Evolutionary conservation across 2,113 vertebrate species (phyloP).

Genomic region (Indicator indicator): DNA sequence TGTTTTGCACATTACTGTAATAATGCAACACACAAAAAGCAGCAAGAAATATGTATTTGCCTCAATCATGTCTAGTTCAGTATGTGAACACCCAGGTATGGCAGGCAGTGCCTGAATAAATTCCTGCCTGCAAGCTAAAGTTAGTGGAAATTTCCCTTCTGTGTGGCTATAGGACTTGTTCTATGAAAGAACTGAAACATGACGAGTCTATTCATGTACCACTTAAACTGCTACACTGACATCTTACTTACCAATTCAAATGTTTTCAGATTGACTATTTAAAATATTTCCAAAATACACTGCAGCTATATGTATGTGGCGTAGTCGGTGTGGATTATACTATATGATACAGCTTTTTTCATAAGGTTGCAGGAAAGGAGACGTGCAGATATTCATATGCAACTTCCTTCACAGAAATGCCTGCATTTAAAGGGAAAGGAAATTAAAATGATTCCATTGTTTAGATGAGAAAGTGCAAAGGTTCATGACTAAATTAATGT

Average conservation of each 20-base stretch:
- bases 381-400: constrained; percentile 36
- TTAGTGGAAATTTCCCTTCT: neutral
- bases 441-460: constrained; percentile 53
- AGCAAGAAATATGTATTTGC: neutral
- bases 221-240: neutral
- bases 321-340: neutral
- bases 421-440: constrained; percentile 49
- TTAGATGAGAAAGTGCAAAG: constrained; percentile 50
- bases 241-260: neutral
- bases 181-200: neutral
- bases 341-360: neutral
- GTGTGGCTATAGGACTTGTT: neutral
- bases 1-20: neutral
- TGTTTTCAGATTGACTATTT: constrained; percentile 2
- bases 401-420: constrained; percentile 42
- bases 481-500: constrained; percentile 38
- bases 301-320: neutral
- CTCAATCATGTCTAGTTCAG: neutral
- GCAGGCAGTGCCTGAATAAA: neutral
- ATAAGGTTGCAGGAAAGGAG: neutral
- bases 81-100: neutral
- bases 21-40: neutral
- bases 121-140: neutral
- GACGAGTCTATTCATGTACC: neutral
- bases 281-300: neutral